These are phyloP conservation scores for Choristoneura rosaceana DNA, from an alignment of 2,888 invertebrate species.

Conservation along the genomic window DNA sequence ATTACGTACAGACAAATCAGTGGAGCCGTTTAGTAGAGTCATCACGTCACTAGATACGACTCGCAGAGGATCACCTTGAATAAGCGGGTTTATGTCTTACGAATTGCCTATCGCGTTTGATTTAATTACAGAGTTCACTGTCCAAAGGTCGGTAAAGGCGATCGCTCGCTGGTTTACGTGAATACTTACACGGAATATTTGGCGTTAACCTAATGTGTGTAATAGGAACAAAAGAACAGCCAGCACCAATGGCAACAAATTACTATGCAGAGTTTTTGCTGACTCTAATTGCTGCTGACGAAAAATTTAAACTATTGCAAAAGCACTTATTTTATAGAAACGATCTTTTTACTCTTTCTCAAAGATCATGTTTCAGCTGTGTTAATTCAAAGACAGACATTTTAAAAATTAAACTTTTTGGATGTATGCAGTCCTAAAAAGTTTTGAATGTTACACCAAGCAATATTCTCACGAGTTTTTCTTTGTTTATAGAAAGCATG, in stretches of 20 bases:
- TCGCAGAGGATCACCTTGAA: conserved; percentile 34
- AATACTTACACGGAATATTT: neutral
- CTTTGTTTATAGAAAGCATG: conserved; percentile 85
- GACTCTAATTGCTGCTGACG: too few species aligned
- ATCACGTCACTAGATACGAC: neutral
- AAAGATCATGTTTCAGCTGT: too few species aligned
- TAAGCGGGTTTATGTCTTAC: conserved; percentile 12
- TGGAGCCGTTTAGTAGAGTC: conserved; percentile 24
- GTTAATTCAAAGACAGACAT: too few species aligned
- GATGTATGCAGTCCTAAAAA: neutral
- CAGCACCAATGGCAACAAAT: neutral
- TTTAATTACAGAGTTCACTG: conserved; percentile 22
- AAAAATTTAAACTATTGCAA: too few species aligned
- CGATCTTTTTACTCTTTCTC: too few species aligned
- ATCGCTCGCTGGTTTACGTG: conserved; percentile 16
- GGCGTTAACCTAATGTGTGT: conserved; percentile 1
- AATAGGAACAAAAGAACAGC: neutral
- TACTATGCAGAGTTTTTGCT: too few species aligned
- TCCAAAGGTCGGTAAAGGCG: conserved; percentile 29
- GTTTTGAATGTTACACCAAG: neutral
- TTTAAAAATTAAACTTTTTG: too few species aligned
- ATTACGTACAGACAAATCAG: conserved; percentile 36
- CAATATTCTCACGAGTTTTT: conserved; percentile 11
- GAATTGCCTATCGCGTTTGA: conserved; percentile 30
- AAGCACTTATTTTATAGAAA: too few species aligned